Conservation (phyloP, 2,888 invertebrate species). For the Uloborus plumipes region DNA sequence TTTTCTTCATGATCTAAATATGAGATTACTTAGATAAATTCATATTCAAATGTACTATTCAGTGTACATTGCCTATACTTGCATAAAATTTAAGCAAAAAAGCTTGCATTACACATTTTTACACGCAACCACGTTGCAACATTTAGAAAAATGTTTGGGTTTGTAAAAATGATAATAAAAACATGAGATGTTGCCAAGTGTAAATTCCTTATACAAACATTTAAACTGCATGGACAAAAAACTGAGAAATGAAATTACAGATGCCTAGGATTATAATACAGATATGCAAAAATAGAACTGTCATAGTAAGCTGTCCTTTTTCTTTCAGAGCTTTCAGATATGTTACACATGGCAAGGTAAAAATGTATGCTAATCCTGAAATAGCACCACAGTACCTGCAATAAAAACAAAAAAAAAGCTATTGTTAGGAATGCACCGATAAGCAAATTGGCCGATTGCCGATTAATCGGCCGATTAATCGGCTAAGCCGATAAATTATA, state of each 20-base stretch:
- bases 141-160: no score
- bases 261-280: slow-evolving; percentile 81
- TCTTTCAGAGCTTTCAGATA: slow-evolving; percentile 80
- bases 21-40: no score
- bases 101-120: background rate
- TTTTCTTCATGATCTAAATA: no score
- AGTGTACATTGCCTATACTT: no score
- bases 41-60: no score
- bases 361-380: slow-evolving; percentile 88
- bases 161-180: no score
- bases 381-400: slow-evolving; percentile 87
- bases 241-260: slow-evolving; percentile 84
- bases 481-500: no score
- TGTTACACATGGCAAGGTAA: slow-evolving; percentile 85
- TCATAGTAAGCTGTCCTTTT: slow-evolving; percentile 76
- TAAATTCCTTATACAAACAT: background rate
- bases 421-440: no score
- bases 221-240: slow-evolving; percentile 70
- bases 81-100: background rate
- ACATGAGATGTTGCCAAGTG: background rate
- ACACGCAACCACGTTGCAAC: background rate
- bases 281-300: slow-evolving; percentile 76
- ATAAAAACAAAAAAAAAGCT: background rate
- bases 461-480: no score
- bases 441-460: no score